A percentile compares a stretch with the other conserved stretches of the same genome.
Evolutionary conservation across 2,888 invertebrate species (phyloP).

Genomic region (Drosophila infuscata): DNA sequence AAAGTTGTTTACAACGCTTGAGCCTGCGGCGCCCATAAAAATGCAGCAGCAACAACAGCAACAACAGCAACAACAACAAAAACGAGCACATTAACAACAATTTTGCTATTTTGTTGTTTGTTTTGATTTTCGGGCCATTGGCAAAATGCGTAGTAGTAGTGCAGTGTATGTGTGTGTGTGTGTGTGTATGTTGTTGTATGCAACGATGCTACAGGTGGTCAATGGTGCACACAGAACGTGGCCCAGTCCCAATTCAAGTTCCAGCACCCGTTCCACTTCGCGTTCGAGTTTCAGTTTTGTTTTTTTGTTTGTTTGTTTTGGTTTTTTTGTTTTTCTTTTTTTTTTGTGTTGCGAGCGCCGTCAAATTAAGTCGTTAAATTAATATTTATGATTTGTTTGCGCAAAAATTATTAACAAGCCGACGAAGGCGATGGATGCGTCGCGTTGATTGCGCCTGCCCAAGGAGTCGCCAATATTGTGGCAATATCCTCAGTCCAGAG

Average conservation of each 20-base stretch:
- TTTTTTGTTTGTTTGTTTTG: slow-evolving; percentile 10
- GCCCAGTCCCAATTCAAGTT: slow-evolving; percentile 44
- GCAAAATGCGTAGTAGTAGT: slow-evolving; percentile 34
- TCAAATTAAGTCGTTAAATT: slow-evolving; percentile 80
- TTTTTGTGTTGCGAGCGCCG: slow-evolving; percentile 29
- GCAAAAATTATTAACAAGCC: slow-evolving; percentile 46
- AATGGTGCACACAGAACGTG: slow-evolving; percentile 45
- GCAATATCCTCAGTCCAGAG: slow-evolving; percentile 7
- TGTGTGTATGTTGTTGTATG: neutral
- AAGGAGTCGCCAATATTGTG: slow-evolving; percentile 1
- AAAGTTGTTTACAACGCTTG: slow-evolving; percentile 76
- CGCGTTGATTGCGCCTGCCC: slow-evolving; percentile 26
- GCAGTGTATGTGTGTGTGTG: neutral
- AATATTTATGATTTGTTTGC: slow-evolving; percentile 80
- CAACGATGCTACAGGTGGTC: slow-evolving; percentile 66
- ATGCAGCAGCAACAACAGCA: slow-evolving; percentile 43
- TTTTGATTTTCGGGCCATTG: slow-evolving; percentile 76
- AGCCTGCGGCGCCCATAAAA: slow-evolving; percentile 77
- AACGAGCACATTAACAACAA: slow-evolving; percentile 62
- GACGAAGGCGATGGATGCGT: slow-evolving; percentile 4
- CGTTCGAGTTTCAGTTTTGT: slow-evolving; percentile 10
- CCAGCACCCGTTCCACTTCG: slow-evolving; percentile 21
- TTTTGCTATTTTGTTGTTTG: slow-evolving; percentile 62
- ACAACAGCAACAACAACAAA: slow-evolving; percentile 12
- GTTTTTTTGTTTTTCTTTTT: neutral